Evolutionary conservation across 2,797 vertebrate genomes (phyloP), one percentile per base, ranked within the genome.

Genomic region (Tamandua tetradactyla): DNA sequence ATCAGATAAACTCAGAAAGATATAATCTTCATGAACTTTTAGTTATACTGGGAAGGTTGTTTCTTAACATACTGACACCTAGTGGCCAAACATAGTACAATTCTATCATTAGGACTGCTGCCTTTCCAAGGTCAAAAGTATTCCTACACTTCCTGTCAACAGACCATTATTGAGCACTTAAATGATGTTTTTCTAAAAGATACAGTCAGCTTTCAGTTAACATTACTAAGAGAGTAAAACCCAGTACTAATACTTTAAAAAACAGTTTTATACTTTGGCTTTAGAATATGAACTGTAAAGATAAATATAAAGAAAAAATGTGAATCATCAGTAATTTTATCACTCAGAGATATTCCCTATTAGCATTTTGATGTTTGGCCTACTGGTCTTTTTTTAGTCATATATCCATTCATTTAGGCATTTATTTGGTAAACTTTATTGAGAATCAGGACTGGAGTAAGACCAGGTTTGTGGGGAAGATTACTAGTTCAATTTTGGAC

Each of bases 11-110:
- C 91, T 64, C 55, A 59, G n/a, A 90, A 84, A 59, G 42, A 79
- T 66, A 37, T 59, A 74, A 42, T 71, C 59, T 82, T 85, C 42
- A 1, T 76, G 42, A 95, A 55, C 57, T 69, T 69, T 62, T 74
- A 42, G 14, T 87, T 52, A 25, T 42, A 61, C 47, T 23, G 66
- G 62, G 66, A 64, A 64, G 75, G 44, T 20, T 37, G 13, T 80
- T 35, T 81, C 72, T 87, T n/a, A 37, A 69, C 89, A 10, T 83
- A 84, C 90, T 91, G 80, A 66, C 85, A 62, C 35, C 88, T 87
- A 79, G 91, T 92, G 95, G 91, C 62, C 76, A 81, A 18, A 62
- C 49, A 47, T 57, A 68, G 20, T 32, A 27, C 35, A 20, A 0
- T 71, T 81, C 13, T n/a, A 8, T 76, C 66, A 42, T 37, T 27